These are phyloP conservation scores for Recurvirostra avosetta DNA, from an alignment of 2,113 vertebrate species.

Conservation along the genomic window DNA sequence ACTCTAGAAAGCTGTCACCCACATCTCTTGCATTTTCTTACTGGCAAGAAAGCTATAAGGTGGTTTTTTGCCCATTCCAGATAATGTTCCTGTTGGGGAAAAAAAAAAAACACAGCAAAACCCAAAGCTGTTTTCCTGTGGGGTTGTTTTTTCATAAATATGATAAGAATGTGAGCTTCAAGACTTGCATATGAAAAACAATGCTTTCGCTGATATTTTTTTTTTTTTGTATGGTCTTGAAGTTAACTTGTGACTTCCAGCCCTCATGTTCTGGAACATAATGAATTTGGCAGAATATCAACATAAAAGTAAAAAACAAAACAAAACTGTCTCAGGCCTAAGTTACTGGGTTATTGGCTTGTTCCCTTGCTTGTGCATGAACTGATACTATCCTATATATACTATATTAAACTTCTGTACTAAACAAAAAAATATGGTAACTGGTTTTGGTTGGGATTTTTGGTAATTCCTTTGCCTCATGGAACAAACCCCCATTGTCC, in stretches of 20 bases:
- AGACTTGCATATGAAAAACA: background rate
- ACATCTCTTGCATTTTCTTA: background rate
- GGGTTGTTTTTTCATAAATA: background rate
- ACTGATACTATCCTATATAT: background rate
- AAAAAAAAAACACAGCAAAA: background rate
- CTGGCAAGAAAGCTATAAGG: background rate
- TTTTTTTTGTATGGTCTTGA: background rate
- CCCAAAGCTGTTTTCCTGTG: background rate
- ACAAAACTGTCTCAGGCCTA: background rate
- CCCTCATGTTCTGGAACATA: background rate
- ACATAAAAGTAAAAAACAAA: background rate
- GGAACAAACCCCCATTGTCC: background rate
- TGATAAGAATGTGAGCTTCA: background rate
- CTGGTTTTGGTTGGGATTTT: background rate
- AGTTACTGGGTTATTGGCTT: background rate
- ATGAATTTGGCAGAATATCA: background rate
- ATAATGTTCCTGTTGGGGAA: background rate
- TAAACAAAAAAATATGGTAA: background rate
- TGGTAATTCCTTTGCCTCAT: background rate
- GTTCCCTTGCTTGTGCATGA: background rate
- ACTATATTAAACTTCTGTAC: background rate
- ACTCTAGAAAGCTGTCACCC: background rate
- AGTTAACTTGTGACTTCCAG: background rate
- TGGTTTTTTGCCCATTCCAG: background rate
- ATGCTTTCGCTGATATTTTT: background rate